Conservation (phyloP, 2,797 vertebrate species). For the Lates japonicus region DNA sequence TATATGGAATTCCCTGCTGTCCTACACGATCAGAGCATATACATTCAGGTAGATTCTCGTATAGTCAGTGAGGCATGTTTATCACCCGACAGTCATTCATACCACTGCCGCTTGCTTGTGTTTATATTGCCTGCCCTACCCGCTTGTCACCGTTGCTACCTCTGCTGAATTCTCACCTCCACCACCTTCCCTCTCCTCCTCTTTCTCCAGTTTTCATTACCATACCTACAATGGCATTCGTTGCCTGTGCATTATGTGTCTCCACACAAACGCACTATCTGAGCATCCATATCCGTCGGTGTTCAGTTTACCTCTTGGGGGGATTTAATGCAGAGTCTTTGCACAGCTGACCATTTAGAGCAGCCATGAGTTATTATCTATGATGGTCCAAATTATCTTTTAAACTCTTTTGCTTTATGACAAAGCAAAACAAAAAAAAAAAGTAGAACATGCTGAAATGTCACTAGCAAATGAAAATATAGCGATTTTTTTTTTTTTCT, state of each 20-base stretch:
- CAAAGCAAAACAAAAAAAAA: constrained; percentile 10
- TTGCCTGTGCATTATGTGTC: constrained; percentile 49
- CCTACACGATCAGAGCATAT: not conserved
- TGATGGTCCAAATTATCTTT: constrained; percentile 7
- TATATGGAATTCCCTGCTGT: constrained; percentile 4
- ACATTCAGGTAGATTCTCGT: not conserved
- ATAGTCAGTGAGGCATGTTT: constrained; percentile 22
- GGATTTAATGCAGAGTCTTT: constrained; percentile 15
- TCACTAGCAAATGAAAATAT: not conserved
- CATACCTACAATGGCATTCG: constrained; percentile 57
- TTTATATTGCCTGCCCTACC: constrained; percentile 14
- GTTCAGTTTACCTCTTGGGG: not conserved
- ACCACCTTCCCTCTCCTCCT: not conserved
- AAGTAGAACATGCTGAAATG: constrained; percentile 10
- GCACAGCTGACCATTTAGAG: constrained; percentile 29
- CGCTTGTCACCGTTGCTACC: constrained; percentile 14
- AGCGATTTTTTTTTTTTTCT: not conserved
- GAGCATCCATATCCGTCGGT: constrained; percentile 37
- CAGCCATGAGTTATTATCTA: not conserved
- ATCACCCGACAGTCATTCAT: constrained; percentile 38
- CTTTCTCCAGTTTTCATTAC: constrained; percentile 46
- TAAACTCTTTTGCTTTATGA: constrained; percentile 14
- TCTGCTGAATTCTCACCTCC: constrained; percentile 13
- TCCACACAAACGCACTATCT: constrained; percentile 32
- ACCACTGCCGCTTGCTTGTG: constrained; percentile 11